phyloP scores from a whole-genome alignment of 1,140 invertebrate genomes.

The Archegozetes longisetosus region DNA sequence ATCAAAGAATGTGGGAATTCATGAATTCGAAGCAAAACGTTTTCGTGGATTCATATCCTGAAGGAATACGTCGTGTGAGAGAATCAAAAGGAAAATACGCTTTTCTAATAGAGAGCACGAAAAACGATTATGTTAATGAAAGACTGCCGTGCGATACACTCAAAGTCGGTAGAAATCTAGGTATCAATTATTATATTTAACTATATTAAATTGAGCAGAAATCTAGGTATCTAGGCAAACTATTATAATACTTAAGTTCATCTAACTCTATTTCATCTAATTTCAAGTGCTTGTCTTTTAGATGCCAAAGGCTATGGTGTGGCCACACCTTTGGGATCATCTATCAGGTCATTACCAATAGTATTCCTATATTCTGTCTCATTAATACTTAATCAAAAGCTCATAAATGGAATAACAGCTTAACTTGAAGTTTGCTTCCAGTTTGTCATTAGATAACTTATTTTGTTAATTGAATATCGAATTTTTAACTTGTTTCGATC shows the following conservation, averaged over 20 bases:
- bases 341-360: conserved; percentile 49
- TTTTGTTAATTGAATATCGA: no score
- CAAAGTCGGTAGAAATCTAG: conserved; percentile 71
- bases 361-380: not conserved
- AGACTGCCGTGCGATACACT: conserved; percentile 85
- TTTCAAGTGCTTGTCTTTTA: no score
- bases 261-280: no score
- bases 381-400: not conserved
- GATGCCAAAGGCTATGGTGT: conserved; percentile 88
- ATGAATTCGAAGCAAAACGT: conserved; percentile 54
- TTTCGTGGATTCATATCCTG: conserved; percentile 62
- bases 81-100: conserved; percentile 77
- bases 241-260: no score
- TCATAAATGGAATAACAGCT: no score
- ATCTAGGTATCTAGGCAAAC: no score
- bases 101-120: conserved; percentile 81
- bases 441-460: no score
- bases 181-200: not conserved
- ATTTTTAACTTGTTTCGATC: no score
- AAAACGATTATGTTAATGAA: conserved; percentile 86
- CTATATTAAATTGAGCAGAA: not conserved
- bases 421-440: no score
- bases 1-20: conserved; percentile 88
- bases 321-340: conserved; percentile 74
- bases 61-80: conserved; percentile 62